These are phyloP conservation scores for Pollimyrus isidori DNA, from an alignment of 2,113 vertebrate species.

Conservation along the genomic window DNA sequence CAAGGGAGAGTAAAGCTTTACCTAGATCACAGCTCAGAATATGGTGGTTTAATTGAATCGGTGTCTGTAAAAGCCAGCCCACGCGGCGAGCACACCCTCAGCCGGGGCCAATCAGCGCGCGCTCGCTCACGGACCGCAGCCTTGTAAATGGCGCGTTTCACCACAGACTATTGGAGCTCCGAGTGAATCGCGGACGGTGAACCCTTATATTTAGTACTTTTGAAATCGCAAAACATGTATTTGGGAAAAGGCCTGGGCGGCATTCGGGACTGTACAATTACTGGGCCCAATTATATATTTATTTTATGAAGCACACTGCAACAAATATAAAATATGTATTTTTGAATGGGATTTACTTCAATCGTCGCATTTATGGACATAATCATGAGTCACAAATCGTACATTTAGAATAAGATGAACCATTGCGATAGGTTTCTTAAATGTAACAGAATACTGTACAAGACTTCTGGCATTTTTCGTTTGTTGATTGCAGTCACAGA, in stretches of 20 bases:
- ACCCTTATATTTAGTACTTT: slow-evolving; percentile 29
- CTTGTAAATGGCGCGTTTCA: slow-evolving; percentile 48
- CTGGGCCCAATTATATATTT: slow-evolving; percentile 27
- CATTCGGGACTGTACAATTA: slow-evolving; percentile 32
- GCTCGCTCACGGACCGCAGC: slow-evolving; percentile 43
- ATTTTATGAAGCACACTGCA: slow-evolving; percentile 18
- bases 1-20: slow-evolving; percentile 17
- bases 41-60: slow-evolving; percentile 48
- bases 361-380: background rate
- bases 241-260: slow-evolving; percentile 8
- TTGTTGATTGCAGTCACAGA: too few species aligned
- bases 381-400: background rate
- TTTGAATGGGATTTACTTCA: background rate
- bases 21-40: slow-evolving; percentile 45
- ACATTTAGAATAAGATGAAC: background rate
- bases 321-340: slow-evolving; percentile 11
- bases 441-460: background rate
- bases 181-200: slow-evolving; percentile 22
- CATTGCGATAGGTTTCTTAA: background rate
- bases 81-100: slow-evolving; percentile 61
- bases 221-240: slow-evolving; percentile 29
- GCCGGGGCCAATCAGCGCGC: slow-evolving; percentile 54
- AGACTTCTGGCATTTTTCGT: too few species aligned
- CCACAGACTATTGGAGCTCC: slow-evolving; percentile 41
- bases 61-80: slow-evolving; percentile 55